These are phyloP conservation scores for Morinoia aosen DNA, from an alignment of 2,888 invertebrate genomes.

Conservation along the genomic window DNA sequence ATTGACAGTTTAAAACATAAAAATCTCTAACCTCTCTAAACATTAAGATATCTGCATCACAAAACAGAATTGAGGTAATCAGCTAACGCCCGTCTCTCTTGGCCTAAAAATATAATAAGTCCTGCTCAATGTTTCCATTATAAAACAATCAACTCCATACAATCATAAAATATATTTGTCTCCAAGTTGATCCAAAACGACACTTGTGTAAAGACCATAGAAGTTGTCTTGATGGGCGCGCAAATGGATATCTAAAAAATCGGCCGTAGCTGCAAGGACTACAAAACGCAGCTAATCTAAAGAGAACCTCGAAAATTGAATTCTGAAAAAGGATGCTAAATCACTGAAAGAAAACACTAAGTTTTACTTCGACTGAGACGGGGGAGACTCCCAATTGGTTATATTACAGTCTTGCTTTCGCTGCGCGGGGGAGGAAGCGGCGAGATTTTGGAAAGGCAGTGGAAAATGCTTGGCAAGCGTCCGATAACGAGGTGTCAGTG, in stretches of 20 bases:
- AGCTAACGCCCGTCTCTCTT: not conserved
- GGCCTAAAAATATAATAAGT: not conserved
- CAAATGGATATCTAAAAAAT: too few species aligned
- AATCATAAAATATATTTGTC: not conserved
- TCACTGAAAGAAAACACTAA: not conserved
- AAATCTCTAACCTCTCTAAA: not conserved
- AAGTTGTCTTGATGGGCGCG: not conserved
- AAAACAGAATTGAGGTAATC: not conserved
- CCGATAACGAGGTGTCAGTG: constrained; percentile 49
- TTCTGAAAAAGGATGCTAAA: not conserved
- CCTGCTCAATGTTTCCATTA: not conserved
- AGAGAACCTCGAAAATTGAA: not conserved
- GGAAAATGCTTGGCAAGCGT: constrained; percentile 35
- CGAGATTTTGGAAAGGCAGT: not conserved
- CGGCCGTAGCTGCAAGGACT: not conserved
- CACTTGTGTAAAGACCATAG: not conserved
- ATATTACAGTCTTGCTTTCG: not conserved
- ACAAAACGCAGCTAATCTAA: not conserved
- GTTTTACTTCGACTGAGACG: not conserved
- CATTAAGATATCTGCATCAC: not conserved
- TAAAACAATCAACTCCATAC: not conserved
- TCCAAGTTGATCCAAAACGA: not conserved
- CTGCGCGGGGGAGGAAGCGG: not conserved
- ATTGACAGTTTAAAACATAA: not conserved
- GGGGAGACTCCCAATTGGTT: not conserved